Percentiles rank a stretch among this genome's conserved stretches.
These are phyloP conservation scores for Brachionus rubens DNA, from an alignment of 1,140 invertebrate species.

Conservation along the genomic window DNA sequence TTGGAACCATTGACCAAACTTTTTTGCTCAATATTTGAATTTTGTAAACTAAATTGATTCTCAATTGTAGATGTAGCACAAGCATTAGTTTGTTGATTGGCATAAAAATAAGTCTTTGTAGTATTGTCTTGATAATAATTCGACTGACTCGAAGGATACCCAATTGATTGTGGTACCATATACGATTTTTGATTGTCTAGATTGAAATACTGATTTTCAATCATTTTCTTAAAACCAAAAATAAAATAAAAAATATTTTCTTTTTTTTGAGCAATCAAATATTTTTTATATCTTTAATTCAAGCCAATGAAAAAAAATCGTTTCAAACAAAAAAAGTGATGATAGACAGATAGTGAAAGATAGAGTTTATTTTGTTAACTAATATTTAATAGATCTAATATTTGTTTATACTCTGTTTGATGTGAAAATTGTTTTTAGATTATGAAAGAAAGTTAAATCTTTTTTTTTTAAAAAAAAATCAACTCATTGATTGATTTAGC, in stretches of 20 bases:
- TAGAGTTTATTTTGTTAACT: background rate
- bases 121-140: background rate
- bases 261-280: slow-evolving; percentile 29
- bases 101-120: too few species aligned
- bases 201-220: slow-evolving; percentile 3
- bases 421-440: slow-evolving; percentile 22
- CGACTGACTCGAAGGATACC: background rate
- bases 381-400: background rate
- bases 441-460: slow-evolving; percentile 3
- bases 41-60: too few species aligned
- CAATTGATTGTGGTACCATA: background rate
- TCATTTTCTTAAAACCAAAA: background rate
- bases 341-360: slow-evolving; percentile 24
- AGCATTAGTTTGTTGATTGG: too few species aligned
- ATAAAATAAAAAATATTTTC: background rate
- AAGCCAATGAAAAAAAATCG: slow-evolving; percentile 3
- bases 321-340: slow-evolving; percentile 4
- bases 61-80: too few species aligned
- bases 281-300: background rate
- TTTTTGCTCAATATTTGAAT: too few species aligned
- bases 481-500: slow-evolving; percentile 42
- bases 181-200: background rate
- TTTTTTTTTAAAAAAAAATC: background rate
- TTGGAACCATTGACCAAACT: too few species aligned
- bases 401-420: slow-evolving; percentile 15